These are phyloP conservation scores for Callinectes sapidus DNA, from an alignment of 2,888 invertebrate species.

Conservation along the genomic window DNA sequence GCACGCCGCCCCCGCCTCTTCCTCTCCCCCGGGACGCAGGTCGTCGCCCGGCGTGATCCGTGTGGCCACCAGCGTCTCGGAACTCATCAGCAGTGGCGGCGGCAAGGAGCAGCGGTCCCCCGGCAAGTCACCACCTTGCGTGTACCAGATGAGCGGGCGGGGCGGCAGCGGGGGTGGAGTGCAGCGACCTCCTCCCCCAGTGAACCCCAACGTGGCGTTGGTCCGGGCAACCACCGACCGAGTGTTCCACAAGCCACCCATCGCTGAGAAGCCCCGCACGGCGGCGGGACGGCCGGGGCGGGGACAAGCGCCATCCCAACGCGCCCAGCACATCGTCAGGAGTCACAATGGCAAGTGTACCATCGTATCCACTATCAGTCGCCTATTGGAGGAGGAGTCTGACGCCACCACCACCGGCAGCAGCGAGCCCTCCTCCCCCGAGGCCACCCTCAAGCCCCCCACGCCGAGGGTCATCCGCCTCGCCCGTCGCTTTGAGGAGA, in stretches of 20 bases:
- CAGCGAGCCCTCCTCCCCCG: constrained; percentile 71
- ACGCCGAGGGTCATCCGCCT: constrained; percentile 71
- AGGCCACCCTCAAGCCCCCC: constrained; percentile 68
- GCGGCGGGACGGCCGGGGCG: constrained; percentile 34
- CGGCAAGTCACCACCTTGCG: constrained; percentile 31
- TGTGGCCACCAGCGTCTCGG: constrained; percentile 62
- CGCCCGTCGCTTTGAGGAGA: constrained; percentile 66
- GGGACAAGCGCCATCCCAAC: constrained; percentile 38
- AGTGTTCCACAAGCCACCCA: constrained; percentile 71
- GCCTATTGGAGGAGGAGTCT: constrained; percentile 70
- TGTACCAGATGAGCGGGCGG: constrained; percentile 26
- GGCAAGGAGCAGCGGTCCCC: not conserved
- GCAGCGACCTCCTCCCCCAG: constrained; percentile 37
- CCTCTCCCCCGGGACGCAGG: constrained; percentile 43
- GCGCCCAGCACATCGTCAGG: constrained; percentile 38
- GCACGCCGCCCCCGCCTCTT: not conserved
- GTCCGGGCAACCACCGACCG: constrained; percentile 53
- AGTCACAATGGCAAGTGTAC: constrained; percentile 61
- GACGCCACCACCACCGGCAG: constrained; percentile 67
- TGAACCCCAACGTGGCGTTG: constrained; percentile 58
- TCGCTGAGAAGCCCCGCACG: constrained; percentile 69
- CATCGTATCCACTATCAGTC: constrained; percentile 71
- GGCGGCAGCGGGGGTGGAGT: constrained; percentile 26
- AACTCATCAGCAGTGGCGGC: constrained; percentile 50
- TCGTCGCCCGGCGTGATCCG: constrained; percentile 60